Evolutionary conservation across 2,797 vertebrate species (phyloP), one percentile per base, ranked within the genome.

Genomic region (Mormyrops attenuatus): DNA sequence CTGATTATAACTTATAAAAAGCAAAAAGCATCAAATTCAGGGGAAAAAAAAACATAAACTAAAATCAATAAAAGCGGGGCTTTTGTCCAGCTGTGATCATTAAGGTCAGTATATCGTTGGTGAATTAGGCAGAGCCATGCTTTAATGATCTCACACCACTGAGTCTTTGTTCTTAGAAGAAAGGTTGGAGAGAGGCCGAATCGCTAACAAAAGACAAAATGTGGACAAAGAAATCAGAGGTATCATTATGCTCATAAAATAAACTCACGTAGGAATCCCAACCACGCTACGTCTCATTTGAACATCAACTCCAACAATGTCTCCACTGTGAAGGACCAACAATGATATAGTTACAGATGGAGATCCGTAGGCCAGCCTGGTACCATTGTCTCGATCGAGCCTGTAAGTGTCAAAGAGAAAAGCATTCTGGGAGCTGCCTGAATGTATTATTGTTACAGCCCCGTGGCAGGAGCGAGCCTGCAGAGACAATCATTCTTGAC

Each of bases 371-470:
- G 84, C 57, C 34, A 85, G 60, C 41, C 38, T 57, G 22, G 88
- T 89, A 53, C 88, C 88, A 89, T 57, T 80, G 52, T 57, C 20
- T 55, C 38, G 2, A 55, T 30, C 53, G 44, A 77, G 53, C 53
- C 47, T 30, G 44, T 13, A 50, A 15, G n/a, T 5, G 60, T 57
- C 84, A 53, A 88, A 88, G 69, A 85, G 80, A 82, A 57, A 53
- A 85, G 44, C 49, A 88, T 82, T 80, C 88, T 88, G 89, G 69
- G 89, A 82, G 86, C 26, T 20, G 85, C 53, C 90, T 92, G 87
- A 92, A 89, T 90, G 91, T 88, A 2, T 53, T 90, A 91, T 91
- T 91, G 91, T 93, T 47, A 88, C n/a, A 15, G 89, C 90, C 86
- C 87, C 86, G 88, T 90, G 89, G 89, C 50, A 34, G 90, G 52